These are phyloP conservation scores for Dicrostonyx torquatus DNA, from an alignment of 2,797 vertebrate species.

Conservation along the genomic window DNA sequence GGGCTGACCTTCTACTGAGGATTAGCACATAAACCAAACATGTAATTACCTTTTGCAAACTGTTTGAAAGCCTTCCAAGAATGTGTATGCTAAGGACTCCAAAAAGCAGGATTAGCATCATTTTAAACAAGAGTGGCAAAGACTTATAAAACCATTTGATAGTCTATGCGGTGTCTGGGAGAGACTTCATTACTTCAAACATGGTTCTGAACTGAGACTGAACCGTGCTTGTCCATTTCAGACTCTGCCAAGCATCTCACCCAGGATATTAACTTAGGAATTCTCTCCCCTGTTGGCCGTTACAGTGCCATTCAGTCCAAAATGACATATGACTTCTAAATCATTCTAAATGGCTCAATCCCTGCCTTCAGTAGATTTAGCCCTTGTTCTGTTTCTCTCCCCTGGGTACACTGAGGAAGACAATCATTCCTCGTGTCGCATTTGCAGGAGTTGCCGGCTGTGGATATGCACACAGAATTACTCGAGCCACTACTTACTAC, in stretches of 20 bases:
- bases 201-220: neutral
- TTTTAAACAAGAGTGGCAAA: conserved; percentile 19
- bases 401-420: neutral
- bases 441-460: neutral
- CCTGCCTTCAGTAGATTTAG: neutral
- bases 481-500: neutral
- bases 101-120: neutral
- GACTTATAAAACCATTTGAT: neutral
- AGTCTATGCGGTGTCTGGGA: neutral
- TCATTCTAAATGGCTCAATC: neutral
- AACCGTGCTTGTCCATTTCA: neutral
- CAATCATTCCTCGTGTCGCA: neutral
- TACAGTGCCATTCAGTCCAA: neutral
- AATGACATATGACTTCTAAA: neutral
- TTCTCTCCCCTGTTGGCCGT: neutral
- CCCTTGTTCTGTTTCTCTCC: neutral
- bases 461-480: neutral
- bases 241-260: neutral
- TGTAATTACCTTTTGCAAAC: neutral
- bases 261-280: neutral
- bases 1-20: no score
- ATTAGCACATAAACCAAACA: no score
- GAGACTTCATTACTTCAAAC: neutral
- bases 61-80: neutral
- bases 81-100: neutral